Percentiles rank a stretch among this genome's conserved stretches.
Conservation (phyloP, 2,888 invertebrate genomes). For the Cephus pygmeus region DNA sequence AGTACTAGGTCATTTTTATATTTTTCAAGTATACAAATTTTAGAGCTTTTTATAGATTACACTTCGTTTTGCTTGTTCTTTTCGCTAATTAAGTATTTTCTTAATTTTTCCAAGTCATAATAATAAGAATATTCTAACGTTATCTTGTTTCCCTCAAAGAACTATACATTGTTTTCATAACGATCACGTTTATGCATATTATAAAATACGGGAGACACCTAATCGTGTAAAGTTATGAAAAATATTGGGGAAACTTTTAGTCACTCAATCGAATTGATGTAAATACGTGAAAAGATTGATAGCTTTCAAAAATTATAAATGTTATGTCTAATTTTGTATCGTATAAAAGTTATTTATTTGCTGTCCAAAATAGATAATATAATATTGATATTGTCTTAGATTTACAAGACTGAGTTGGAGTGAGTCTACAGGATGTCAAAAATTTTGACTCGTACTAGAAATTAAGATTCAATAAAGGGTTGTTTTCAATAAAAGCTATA, state of each 20-base stretch:
- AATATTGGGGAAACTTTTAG: not conserved
- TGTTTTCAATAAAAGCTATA: conserved; percentile 17
- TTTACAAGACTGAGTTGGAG: not conserved
- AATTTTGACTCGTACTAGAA: not conserved
- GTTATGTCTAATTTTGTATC: not conserved
- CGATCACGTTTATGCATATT: not conserved
- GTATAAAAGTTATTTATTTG: not conserved
- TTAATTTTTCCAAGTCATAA: not conserved
- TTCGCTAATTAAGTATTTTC: not conserved
- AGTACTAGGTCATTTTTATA: not conserved
- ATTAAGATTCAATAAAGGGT: conserved; percentile 26
- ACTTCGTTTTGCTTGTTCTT: not conserved
- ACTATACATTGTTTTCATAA: not conserved
- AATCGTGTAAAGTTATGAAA: not conserved
- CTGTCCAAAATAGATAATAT: not conserved
- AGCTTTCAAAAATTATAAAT: not conserved
- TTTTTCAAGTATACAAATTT: not conserved
- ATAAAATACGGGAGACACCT: not conserved
- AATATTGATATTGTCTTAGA: not conserved
- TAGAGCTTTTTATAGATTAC: not conserved
- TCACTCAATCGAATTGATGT: not conserved
- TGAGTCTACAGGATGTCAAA: not conserved
- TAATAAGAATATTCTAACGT: not conserved
- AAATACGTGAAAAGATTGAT: not conserved
- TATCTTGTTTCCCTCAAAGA: not conserved